phyloP scores from a whole-genome alignment of 2,888 invertebrate species.

The Diploptera punctata region DNA sequence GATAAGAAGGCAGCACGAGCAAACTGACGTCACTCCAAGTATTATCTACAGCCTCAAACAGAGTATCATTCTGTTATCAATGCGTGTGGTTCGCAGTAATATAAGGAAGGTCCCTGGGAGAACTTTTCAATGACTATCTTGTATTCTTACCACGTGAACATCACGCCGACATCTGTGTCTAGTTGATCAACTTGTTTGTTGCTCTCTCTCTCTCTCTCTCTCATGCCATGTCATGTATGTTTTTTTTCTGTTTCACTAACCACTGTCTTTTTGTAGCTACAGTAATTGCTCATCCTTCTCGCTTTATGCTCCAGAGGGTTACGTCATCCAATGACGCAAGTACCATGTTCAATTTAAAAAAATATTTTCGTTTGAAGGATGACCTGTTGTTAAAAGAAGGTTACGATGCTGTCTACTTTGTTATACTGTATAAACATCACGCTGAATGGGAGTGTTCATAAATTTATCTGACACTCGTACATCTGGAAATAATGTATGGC shows the following conservation, averaged over 20 bases:
- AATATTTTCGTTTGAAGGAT: not conserved
- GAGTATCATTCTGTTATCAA: not conserved
- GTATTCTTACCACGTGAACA: not conserved
- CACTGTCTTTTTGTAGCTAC: not conserved
- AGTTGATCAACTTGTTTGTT: slow-evolving; percentile 18
- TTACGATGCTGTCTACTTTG: not conserved
- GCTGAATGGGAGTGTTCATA: too few species aligned
- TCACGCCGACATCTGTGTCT: not conserved
- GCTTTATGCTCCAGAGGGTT: not conserved
- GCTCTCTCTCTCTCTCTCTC: not conserved
- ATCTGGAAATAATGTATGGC: too few species aligned
- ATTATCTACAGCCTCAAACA: not conserved
- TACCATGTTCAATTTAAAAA: not conserved
- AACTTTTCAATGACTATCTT: slow-evolving; percentile 2
- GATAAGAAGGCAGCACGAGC: not conserved
- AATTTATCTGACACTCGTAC: too few species aligned
- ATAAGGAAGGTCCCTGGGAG: not conserved
- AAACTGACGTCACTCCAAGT: not conserved
- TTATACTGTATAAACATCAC: too few species aligned
- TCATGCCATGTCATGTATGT: not conserved
- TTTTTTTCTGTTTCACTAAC: not conserved
- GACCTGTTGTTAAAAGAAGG: not conserved
- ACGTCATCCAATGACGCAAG: slow-evolving; percentile 6
- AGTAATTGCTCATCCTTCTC: not conserved
- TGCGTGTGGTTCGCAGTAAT: not conserved